Conservation (phyloP, 2,888 invertebrate species). For the Parnassius glacialis region DNA sequence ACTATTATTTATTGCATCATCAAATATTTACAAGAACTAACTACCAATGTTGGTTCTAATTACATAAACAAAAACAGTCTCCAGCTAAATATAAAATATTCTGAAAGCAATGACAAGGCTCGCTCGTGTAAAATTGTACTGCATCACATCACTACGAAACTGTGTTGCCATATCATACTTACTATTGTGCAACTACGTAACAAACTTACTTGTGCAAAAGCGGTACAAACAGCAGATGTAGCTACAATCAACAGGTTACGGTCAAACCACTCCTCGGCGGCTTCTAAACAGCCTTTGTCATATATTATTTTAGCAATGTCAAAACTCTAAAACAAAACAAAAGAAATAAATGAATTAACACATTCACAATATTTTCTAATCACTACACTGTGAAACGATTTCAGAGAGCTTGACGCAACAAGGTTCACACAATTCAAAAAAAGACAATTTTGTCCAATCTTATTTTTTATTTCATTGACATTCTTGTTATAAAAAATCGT, state of each 20-base stretch:
- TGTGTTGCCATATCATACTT: background rate
- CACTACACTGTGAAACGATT: background rate
- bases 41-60: no score
- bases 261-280: slow-evolving; percentile 97
- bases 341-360: slow-evolving; percentile 18
- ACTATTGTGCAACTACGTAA: slow-evolving; percentile 51
- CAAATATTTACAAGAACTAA: no score
- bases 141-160: background rate
- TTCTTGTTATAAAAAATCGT: no score
- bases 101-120: no score
- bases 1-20: no score
- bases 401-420: no score
- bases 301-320: slow-evolving; percentile 92
- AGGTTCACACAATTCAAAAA: no score
- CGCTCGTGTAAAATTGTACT: no score
- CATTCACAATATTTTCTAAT: slow-evolving; percentile 1
- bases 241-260: slow-evolving; percentile 96
- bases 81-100: no score
- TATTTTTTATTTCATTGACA: no score
- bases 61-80: no score
- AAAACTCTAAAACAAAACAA: slow-evolving; percentile 83
- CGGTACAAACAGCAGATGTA: slow-evolving; percentile 91
- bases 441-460: no score
- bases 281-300: slow-evolving; percentile 96
- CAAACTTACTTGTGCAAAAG: slow-evolving; percentile 94